phyloP scores from a whole-genome alignment of 1,140 invertebrate species.

The Aphaenogaster ashmeadi region DNA sequence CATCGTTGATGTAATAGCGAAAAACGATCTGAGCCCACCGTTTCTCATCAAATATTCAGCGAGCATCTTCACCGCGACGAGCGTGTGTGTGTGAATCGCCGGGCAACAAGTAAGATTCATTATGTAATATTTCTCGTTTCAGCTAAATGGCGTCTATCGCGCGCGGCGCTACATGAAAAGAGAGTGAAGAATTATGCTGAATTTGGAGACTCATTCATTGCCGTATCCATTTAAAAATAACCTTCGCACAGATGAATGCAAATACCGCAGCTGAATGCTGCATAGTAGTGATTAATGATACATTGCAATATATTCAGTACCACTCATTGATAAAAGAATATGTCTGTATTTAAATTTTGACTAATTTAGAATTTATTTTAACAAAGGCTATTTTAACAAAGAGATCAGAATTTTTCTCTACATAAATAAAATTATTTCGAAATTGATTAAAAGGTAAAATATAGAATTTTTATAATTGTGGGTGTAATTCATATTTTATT shows the following conservation, averaged over 20 bases:
- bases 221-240: slow-evolving; percentile 14
- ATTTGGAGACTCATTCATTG: slow-evolving; percentile 25
- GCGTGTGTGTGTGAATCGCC: not conserved
- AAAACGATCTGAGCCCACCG: not conserved
- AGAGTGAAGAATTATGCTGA: slow-evolving; percentile 2
- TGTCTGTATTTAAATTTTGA: slow-evolving; percentile 1
- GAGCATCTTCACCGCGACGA: slow-evolving; percentile 20
- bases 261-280: slow-evolving; percentile 1
- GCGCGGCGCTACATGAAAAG: not conserved
- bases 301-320: not conserved
- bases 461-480: not conserved
- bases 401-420: not conserved
- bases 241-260: not conserved
- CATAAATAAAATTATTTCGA: not conserved
- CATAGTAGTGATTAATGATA: slow-evolving; percentile 8
- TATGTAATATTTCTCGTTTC: slow-evolving; percentile 30
- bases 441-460: not conserved
- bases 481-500: not conserved
- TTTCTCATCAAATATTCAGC: slow-evolving; percentile 50
- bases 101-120: slow-evolving; percentile 48
- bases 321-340: not conserved
- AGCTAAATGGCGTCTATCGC: not conserved
- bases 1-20: slow-evolving; percentile 31
- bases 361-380: not conserved
- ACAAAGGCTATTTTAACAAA: not conserved